Evolutionary conservation across 1,140 invertebrate species (phyloP), one percentile per base, ranked within the genome.

Genomic region (Drosophila miranda): DNA sequence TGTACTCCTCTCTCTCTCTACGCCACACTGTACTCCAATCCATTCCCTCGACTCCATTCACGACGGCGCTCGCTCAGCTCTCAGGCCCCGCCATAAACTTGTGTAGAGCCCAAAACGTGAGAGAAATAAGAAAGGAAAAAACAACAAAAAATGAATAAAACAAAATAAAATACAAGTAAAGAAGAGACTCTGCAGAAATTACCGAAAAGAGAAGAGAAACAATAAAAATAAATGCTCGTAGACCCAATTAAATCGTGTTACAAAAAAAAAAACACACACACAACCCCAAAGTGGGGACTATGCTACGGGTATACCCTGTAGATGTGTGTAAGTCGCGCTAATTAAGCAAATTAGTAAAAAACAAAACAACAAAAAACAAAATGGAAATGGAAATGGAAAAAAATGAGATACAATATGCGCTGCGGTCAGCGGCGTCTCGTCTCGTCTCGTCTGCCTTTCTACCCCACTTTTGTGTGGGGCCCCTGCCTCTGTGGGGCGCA

Each of bases 261-360:
- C 16, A 16, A 76, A 78, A 78, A 84, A 80, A 75, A 41, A 48
- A 51, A 61, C 30, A 46, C 41, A 68, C n/a, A n/a, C n/a, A n/a
- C n/a, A n/a, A 13, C 5, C 4, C 30, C 8, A 30, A 30, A 30
- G 30, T 7, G 8, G 2, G 8, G 30, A 30, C 30, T 38, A 4
- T 38, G 34, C 9, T 38, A 38, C 34, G 11, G 11, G 34, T 30
- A 23, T 28, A 42, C 30, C 30, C 30, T 30, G 58, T 38, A 42
- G 21, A 55, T 51, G 19, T 44, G 54, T 72, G 51, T 49, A 68
- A 78, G 66, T 50, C 67, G 62, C 75, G 78, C 75, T 87, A 87
- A 88, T 88, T 78, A 87, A 75, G 75, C 67, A 76, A 87, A 87
- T 88, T 83, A 87, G 82, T 78, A 28, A 69, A 76, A 73, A 57